phyloP scores from a whole-genome alignment of 2,888 invertebrate genomes.

The Cartodere bifasciata region DNA sequence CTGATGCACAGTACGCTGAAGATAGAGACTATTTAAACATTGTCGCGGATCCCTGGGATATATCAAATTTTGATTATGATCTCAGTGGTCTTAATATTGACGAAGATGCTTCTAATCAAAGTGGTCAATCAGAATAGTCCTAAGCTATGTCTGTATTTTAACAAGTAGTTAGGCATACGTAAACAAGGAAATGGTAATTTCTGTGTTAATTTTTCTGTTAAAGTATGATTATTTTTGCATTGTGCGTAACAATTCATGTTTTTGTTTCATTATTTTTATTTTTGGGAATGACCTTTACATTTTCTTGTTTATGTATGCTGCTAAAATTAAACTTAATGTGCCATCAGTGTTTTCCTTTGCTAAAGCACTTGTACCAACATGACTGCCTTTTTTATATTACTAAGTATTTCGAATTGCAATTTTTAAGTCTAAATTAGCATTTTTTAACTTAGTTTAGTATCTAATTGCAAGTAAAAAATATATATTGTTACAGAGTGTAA shows the following conservation, averaged over 20 bases:
- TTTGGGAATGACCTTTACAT: no score
- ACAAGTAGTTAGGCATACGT: no score
- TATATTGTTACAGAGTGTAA: slow-evolving; percentile 31
- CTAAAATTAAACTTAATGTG: slow-evolving; percentile 18
- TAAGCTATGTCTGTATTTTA: no score
- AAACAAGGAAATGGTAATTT: no score
- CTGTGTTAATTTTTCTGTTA: no score
- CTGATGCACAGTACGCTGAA: slow-evolving; percentile 26
- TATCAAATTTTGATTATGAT: slow-evolving; percentile 32
- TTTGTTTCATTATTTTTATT: no score
- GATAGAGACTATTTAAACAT: slow-evolving; percentile 29
- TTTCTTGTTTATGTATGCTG: no score
- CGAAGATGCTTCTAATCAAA: slow-evolving; percentile 21
- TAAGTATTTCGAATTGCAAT: slow-evolving; percentile 12
- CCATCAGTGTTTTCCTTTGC: slow-evolving; percentile 26
- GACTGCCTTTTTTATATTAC: slow-evolving; percentile 27
- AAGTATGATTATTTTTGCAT: no score
- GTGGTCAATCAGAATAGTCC: slow-evolving; percentile 14
- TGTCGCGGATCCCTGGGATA: slow-evolving; percentile 32
- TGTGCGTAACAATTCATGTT: no score
- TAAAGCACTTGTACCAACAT: slow-evolving; percentile 29
- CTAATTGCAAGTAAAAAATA: slow-evolving; percentile 14
- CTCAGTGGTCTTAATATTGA: slow-evolving; percentile 27
- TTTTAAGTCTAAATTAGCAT: slow-evolving; percentile 13
- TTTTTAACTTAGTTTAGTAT: not conserved